Percentiles rank a stretch among this genome's conserved stretches.
Conservation (phyloP, 2,797 vertebrate genomes). For the Bryconaethiops microstoma region DNA sequence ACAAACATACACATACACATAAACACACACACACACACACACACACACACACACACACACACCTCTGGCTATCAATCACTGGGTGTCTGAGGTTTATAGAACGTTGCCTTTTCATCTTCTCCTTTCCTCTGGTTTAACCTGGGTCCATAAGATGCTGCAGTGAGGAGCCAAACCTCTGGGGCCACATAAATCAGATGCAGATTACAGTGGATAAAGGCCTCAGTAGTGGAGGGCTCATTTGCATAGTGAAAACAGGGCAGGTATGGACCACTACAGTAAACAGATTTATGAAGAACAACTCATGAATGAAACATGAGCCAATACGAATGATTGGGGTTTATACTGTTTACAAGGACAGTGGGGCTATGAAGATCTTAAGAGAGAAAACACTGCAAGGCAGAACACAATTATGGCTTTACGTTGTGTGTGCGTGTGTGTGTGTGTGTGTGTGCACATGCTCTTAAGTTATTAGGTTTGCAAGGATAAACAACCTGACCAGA, state of each 20-base stretch:
- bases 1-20: no score
- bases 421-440: no score
- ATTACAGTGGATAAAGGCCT: constrained; percentile 64
- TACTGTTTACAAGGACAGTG: constrained; percentile 65
- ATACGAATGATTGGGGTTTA: constrained; percentile 62
- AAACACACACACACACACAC: no score
- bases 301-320: constrained; percentile 74
- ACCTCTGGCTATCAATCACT: constrained; percentile 47
- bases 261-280: constrained; percentile 65
- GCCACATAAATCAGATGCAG: constrained; percentile 69
- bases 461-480: constrained; percentile 2
- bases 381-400: constrained; percentile 3
- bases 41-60: no score
- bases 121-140: constrained; percentile 41
- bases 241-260: constrained; percentile 68
- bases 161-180: constrained; percentile 49
- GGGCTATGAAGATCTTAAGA: constrained; percentile 55
- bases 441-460: neutral
- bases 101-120: constrained; percentile 36
- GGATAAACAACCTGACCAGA: neutral
- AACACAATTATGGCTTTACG: neutral
- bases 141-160: neutral
- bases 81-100: constrained; percentile 20
- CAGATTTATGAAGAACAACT: constrained; percentile 67
- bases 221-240: constrained; percentile 68